Evolutionary conservation across 1,140 invertebrate species (phyloP).

Genomic region (Trichomalopsis sarcophagae): DNA sequence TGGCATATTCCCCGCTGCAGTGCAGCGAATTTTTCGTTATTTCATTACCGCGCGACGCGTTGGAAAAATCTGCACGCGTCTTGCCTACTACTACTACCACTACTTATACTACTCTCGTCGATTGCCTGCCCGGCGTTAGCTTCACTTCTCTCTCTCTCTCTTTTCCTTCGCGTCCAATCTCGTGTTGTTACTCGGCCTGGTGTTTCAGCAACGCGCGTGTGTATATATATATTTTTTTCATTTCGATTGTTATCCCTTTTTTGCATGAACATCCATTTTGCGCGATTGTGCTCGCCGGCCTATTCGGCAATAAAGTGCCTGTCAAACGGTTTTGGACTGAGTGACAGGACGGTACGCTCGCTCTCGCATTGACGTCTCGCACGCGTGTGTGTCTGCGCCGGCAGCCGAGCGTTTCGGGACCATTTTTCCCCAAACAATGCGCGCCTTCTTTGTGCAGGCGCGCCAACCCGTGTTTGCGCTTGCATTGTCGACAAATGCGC

Average conservation of each 20-base stretch:
- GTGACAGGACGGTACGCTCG: slow-evolving; percentile 31
- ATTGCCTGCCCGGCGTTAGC: not conserved
- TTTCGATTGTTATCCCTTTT: slow-evolving; percentile 31
- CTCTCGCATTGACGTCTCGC: not conserved
- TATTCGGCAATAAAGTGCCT: slow-evolving; percentile 51
- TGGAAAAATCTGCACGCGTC: not conserved
- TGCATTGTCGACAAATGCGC: not conserved
- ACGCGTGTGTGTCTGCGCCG: not conserved
- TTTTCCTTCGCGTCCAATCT: not conserved
- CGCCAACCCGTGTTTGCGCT: slow-evolving; percentile 7
- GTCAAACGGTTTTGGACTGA: slow-evolving; percentile 45
- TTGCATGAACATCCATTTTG: slow-evolving; percentile 44
- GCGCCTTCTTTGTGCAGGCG: not conserved
- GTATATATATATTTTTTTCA: slow-evolving; percentile 28
- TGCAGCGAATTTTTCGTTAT: not conserved
- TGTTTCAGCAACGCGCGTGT: not conserved
- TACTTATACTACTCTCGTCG: not conserved
- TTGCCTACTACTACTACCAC: not conserved
- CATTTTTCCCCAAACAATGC: slow-evolving; percentile 35
- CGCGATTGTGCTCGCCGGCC: slow-evolving; percentile 27
- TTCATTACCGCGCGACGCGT: not conserved
- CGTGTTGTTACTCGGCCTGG: not conserved
- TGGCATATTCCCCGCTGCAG: not conserved
- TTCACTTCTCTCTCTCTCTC: not conserved
- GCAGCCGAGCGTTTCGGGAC: slow-evolving; percentile 8